phyloP scores from a whole-genome alignment of 2,113 vertebrate genomes.

The Sander vitreus region DNA sequence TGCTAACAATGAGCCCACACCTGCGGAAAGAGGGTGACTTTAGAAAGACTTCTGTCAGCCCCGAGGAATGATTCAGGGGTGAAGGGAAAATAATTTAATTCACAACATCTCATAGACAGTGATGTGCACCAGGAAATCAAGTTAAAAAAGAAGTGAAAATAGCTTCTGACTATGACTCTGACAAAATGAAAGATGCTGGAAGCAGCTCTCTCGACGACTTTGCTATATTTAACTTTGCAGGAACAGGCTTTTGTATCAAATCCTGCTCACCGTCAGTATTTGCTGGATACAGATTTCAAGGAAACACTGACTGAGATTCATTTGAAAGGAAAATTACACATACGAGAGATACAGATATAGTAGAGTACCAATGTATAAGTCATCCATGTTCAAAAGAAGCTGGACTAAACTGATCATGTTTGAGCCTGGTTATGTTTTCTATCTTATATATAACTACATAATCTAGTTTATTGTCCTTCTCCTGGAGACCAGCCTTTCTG shows the following conservation, averaged over 20 bases:
- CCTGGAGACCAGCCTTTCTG: neutral
- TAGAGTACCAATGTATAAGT: neutral
- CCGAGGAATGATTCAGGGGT: neutral
- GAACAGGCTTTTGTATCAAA: neutral
- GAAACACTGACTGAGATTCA: neutral
- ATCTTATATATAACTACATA: neutral
- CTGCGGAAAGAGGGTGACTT: constrained; percentile 69
- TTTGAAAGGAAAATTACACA: neutral
- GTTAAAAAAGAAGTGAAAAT: neutral
- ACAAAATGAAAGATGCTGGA: neutral
- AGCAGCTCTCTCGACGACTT: neutral
- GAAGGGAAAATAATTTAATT: neutral
- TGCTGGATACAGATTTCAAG: neutral
- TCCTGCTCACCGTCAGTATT: neutral
- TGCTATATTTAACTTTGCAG: neutral
- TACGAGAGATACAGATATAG: neutral
- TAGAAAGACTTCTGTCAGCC: neutral
- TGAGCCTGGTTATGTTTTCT: neutral
- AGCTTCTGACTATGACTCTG: neutral
- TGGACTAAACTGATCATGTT: constrained; percentile 6
- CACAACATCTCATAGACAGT: neutral
- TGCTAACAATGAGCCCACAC: constrained; percentile 94
- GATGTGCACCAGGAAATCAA: neutral
- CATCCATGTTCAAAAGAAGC: neutral
- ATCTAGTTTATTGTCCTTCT: neutral